These are phyloP conservation scores for Upupa epops DNA, from an alignment of 2,113 vertebrate species.

Conservation along the genomic window DNA sequence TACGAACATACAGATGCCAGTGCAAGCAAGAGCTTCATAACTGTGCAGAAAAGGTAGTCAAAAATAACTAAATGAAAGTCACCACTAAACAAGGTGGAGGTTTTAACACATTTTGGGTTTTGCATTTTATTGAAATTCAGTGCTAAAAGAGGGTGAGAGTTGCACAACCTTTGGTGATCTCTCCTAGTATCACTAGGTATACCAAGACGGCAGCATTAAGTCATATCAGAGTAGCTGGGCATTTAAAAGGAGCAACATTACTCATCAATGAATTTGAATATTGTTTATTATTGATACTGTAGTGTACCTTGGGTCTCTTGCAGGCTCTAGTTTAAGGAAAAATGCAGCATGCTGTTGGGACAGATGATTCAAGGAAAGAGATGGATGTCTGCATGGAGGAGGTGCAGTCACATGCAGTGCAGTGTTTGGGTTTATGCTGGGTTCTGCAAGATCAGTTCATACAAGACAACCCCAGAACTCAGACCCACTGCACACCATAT, in stretches of 20 bases:
- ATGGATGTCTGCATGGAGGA: not conserved
- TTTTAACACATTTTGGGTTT: not conserved
- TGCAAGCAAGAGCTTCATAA: not conserved
- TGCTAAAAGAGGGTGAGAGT: not conserved
- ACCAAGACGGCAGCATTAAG: not conserved
- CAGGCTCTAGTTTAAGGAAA: not conserved
- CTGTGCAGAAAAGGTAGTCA: not conserved
- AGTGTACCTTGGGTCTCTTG: not conserved
- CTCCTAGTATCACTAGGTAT: not conserved
- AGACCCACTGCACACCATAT: not conserved
- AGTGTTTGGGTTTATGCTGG: not conserved
- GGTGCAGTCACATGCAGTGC: not conserved
- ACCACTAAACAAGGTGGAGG: not conserved
- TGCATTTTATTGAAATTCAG: not conserved
- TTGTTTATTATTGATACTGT: conserved; percentile 47
- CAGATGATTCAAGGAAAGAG: not conserved
- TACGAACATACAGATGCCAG: not conserved
- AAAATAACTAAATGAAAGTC: not conserved
- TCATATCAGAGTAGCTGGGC: not conserved
- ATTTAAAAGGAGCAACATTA: conserved; percentile 6
- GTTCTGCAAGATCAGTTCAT: not conserved
- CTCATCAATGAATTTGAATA: conserved; percentile 31
- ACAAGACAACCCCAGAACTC: not conserved
- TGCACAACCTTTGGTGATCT: not conserved
- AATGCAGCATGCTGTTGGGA: not conserved